Base-by-base conservation (phyloP, 2,888 invertebrate species). In the Cactoblastis cactorum region DNA sequence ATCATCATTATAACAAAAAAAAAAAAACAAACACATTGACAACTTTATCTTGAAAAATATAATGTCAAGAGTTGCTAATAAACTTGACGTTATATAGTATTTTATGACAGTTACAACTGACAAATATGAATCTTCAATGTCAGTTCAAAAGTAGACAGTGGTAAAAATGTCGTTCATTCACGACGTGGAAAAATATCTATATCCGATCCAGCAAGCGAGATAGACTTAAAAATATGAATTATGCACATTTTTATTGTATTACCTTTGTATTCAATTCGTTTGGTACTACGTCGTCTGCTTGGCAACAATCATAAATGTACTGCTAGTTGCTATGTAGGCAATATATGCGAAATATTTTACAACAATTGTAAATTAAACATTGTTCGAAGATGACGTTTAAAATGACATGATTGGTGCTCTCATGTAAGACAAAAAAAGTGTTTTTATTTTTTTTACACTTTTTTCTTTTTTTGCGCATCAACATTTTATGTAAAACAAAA, bases 61-160 rank as follows among this genome's bases (percentile, higher is more conserved):
- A 15, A 37, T 47, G 22, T 15, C 35, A 37, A 35, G 1, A 5
- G 11, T 37, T 3, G 18, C 9, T 22, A 2, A 37, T 47, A 47
- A 47, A 35, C 4, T 47, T 47, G 8, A n/a, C 14, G 22, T 37
- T 37, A 37, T 47, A 47, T 37, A n/a, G 15, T n/a, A 12, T 37
- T 47, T 47, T 47, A 47, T 15, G 47, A 47, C 47, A 35, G 37
- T 24, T 47, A 47, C 35, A 15, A 47, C n/a, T 24, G 35, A 11
- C 34, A 33, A 34, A 46, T 12, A 32, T 34, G 2, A 17, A 47
- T 47, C 37, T 37, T 47, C 35, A 19, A 47, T 37, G 47, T 24
- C 47, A 47, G 24, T 47, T 35, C 17, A 15, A 22, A 24, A 15
- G 19, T 47, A 12, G 33, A 34, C 15, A 14, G 28, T 15, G 28